Evolutionary conservation across 2,888 invertebrate species (phyloP).

Genomic region (Scaptomyza cyrtandrae): DNA sequence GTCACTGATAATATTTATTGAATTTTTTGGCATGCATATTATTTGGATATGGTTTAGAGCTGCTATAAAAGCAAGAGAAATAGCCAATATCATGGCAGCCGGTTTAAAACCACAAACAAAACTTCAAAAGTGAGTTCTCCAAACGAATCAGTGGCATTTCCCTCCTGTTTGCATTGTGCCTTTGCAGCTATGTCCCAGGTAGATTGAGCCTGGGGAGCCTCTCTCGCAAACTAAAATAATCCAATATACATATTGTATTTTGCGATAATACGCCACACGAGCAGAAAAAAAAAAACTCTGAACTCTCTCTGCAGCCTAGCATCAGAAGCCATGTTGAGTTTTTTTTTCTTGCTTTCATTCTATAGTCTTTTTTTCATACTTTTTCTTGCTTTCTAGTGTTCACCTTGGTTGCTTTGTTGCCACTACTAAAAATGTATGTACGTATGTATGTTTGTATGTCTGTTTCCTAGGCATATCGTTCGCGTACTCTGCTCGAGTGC

Average conservation of each 20-base stretch:
- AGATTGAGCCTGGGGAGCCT: conserved; percentile 39
- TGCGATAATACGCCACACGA: conserved; percentile 68
- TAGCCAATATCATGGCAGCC: conserved; percentile 8
- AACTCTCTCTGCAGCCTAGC: conserved; percentile 12
- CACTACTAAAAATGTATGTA: not conserved
- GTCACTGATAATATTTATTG: conserved; percentile 48
- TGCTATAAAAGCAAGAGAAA: conserved; percentile 3
- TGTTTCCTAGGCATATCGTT: conserved; percentile 25
- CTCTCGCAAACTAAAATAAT: conserved; percentile 73
- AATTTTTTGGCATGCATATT: conserved; percentile 11
- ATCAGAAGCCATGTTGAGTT: conserved; percentile 16
- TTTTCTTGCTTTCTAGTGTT: conserved; percentile 36
- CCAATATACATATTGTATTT: conserved; percentile 80
- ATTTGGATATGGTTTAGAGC: conserved; percentile 35
- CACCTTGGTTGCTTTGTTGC: conserved; percentile 43
- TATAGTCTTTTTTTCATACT: conserved; percentile 17
- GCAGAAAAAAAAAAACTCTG: conserved; percentile 4
- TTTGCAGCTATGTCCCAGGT: conserved; percentile 9
- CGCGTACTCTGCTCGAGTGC: conserved; percentile 43
- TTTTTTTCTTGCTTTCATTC: conserved; percentile 20
- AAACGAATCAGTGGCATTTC: not conserved
- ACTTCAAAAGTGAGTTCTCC: conserved; percentile 1
- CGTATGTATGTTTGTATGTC: not conserved
- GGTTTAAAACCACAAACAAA: not conserved
- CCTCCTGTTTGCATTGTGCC: not conserved